Base-by-base conservation (phyloP, 2,113 vertebrate species). In the Aphelocoma coerulescens region DNA sequence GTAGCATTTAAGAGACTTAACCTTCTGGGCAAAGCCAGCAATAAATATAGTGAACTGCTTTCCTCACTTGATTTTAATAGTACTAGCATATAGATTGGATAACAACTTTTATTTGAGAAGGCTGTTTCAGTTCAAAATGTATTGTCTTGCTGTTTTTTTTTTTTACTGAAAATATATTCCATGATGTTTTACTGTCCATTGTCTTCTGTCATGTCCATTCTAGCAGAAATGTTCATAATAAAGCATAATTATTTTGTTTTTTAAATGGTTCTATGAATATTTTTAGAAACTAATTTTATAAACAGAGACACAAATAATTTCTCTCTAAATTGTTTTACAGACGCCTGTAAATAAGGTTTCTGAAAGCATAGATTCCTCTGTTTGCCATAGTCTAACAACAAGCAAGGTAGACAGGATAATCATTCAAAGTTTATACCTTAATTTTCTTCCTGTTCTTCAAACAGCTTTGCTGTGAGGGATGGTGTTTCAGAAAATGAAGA, bases 1-100 rank as follows among this genome's bases (percentile, higher is more conserved):
- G 99, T 99, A 96, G 46, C 22, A 8, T 32, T 43, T 39, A 62
- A 87, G 7, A 93, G 20, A 86, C 78, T 33, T 77, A 67, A 79
- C 19, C 23, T 85, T 33, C 35, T 80, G 43, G 41, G 35, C 2
- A 11, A 85, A 93, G 44, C 8, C 41, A 62, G 55, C 58, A 89
- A 66, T 79, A 85, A 85, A 39, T 77, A 63, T 20, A 28, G 86
- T 71, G 2, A 49, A 10, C 39, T 74, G 39, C 15, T 78, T 12
- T 73, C 78, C 66, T 92, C 11, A 18, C 49, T 89, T 84, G 46
- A 77, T 91, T 88, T 74, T 51, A 76, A 37, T 69, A 51, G n/a
- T 52, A 57, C 18, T 39, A 67, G 17, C 11, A 2, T 83, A 16
- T 69, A 39, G 37, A 81, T 62, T 73, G 24, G 46, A 57, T 76